phyloP scores from a whole-genome alignment of 1,140 invertebrate genomes.

The Drosophila suzukii region DNA sequence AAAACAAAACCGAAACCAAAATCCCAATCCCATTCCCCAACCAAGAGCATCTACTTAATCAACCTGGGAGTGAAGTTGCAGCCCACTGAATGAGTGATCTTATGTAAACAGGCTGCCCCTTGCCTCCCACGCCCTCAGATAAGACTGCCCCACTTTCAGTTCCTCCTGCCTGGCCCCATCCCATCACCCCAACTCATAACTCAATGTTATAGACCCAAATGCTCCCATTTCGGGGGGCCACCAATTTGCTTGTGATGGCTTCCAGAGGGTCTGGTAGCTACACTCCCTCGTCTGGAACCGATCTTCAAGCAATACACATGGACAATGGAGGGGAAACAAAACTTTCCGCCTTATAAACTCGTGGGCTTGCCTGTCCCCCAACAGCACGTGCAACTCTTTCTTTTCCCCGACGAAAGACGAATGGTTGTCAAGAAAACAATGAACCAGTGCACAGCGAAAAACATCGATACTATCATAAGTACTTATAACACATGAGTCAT shows the following conservation, averaged over 20 bases:
- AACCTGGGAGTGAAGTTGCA: slow-evolving; percentile 20
- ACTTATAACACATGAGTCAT: not conserved
- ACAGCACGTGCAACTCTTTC: slow-evolving; percentile 68
- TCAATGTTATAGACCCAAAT: slow-evolving; percentile 41
- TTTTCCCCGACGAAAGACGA: slow-evolving; percentile 57
- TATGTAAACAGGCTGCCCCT: slow-evolving; percentile 46
- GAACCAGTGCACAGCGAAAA: slow-evolving; percentile 19
- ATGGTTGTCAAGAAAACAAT: slow-evolving; percentile 51
- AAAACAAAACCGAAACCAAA: slow-evolving; percentile 22
- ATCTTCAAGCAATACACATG: slow-evolving; percentile 6
- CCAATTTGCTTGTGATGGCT: slow-evolving; percentile 58
- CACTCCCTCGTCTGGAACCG: slow-evolving; percentile 55
- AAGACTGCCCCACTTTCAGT: slow-evolving; percentile 52
- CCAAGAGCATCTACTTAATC: slow-evolving; percentile 33
- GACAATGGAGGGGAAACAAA: slow-evolving; percentile 19
- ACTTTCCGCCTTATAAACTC: slow-evolving; percentile 76
- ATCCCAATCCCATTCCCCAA: not conserved
- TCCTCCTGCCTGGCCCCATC: not conserved
- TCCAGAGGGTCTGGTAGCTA: slow-evolving; percentile 39
- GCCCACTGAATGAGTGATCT: slow-evolving; percentile 40
- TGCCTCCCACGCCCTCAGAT: slow-evolving; percentile 42
- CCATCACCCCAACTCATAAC: slow-evolving; percentile 22
- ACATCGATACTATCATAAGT: not conserved
- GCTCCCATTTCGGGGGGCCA: slow-evolving; percentile 32
- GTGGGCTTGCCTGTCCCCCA: slow-evolving; percentile 18